Base-by-base conservation (phyloP, 1,140 invertebrate genomes). In the Lepeophtheirus salmonis region DNA sequence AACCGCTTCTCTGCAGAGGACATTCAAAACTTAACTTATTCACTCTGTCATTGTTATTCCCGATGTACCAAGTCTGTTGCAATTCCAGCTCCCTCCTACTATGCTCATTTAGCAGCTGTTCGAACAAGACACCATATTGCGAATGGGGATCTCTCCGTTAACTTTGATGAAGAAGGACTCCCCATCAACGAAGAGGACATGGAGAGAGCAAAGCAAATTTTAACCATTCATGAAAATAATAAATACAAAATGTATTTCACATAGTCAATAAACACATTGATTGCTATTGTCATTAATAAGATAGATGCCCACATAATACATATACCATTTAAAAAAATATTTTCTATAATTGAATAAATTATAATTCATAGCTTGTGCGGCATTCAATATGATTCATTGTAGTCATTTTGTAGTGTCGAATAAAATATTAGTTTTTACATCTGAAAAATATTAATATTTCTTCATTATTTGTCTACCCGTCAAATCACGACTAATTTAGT, bases 11-110 rank as follows among this genome's bases (percentile, higher is more conserved):
- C 74, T 1, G 78, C 84, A 63, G 80, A 90, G 69, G 75, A 86
- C 58, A 72, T 94, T n/a, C 83, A 92, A 69, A 72, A 79, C 62
- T 67, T 94, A 55, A 84, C 87, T 0, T 91, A 85, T 72, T 81
- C 83, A 67, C 71, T 94, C 16, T 95, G 89, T 69, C 86, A 94
- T 67, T 76, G 89, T 72, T 94, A 88, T 70, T 78, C 83, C 2
- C 78, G 89, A 16, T 41, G 30, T n/a, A 41, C 30, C 30, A 41
- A 41, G 30, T 41, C 30, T n/a, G 30, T 41, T 6, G 30, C 30
- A 6, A 41, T 41, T 41, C n/a, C 30, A 10, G 30, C 30, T 10
- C 30, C 30, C n/a, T 41, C 30, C 30, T 41, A 41, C 30, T 41
- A 41, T n/a, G 30, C 30, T 41, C 30, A 41, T n/a, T n/a, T 41